These are phyloP conservation scores for Caenorhabditis afra DNA, from an alignment of 2,888 invertebrate genomes.

Conservation along the genomic window DNA sequence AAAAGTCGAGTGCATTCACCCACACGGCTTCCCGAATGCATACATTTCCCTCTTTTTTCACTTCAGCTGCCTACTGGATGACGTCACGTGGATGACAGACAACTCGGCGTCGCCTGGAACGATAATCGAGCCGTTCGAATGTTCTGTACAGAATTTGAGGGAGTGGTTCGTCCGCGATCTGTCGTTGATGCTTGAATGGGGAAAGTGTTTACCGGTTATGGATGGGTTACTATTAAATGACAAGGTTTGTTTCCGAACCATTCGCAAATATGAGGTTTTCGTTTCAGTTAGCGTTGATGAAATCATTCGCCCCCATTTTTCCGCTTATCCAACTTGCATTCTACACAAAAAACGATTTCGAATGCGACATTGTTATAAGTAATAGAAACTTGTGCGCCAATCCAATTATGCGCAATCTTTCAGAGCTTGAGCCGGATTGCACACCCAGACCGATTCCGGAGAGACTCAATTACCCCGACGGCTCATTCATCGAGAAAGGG, in stretches of 20 bases:
- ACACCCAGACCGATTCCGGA: constrained; percentile 61
- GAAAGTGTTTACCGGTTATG: constrained; percentile 68
- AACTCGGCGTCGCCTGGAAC: constrained; percentile 42
- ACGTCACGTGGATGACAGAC: constrained; percentile 63
- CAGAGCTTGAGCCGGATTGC: constrained; percentile 64
- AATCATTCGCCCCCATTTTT: constrained; percentile 68
- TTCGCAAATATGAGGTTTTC: too few species aligned
- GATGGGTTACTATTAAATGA: constrained; percentile 65
- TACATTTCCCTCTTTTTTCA: constrained; percentile 6
- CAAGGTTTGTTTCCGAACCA: constrained; percentile 63
- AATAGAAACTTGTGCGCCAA: not conserved
- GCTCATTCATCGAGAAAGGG: constrained; percentile 69
- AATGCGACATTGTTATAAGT: constrained; percentile 57
- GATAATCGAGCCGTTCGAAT: constrained; percentile 47
- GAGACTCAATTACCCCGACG: constrained; percentile 71
- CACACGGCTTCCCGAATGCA: constrained; percentile 18
- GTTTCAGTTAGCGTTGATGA: constrained; percentile 73
- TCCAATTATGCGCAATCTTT: constrained; percentile 1
- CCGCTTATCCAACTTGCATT: constrained; percentile 71
- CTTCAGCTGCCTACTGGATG: constrained; percentile 66
- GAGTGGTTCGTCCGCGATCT: constrained; percentile 72
- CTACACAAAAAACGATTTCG: constrained; percentile 64
- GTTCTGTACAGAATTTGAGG: constrained; percentile 65
- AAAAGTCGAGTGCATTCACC: not conserved
- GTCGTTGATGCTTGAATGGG: constrained; percentile 74